Evolutionary conservation across 2,888 invertebrate genomes (phyloP).

Genomic region (Agonum fuliginosum): DNA sequence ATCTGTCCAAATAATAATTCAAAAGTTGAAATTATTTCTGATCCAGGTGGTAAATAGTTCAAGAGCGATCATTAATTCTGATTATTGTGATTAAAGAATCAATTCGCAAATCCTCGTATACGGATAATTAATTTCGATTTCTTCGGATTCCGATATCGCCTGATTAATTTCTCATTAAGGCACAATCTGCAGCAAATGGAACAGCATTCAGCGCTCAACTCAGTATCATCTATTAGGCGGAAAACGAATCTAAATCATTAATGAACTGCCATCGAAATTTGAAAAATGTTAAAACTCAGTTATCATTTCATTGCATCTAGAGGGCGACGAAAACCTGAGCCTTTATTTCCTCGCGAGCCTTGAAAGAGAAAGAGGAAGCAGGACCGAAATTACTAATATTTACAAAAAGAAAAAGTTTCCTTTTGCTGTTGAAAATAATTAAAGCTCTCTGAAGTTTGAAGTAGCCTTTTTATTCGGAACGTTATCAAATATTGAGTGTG

Average conservation of each 20-base stretch:
- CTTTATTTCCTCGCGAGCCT: neutral
- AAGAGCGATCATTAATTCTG: too few relatives aligned
- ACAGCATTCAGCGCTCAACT: neutral
- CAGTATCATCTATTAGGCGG: neutral
- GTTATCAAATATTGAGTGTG: too few relatives aligned
- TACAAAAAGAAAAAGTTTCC: too few relatives aligned
- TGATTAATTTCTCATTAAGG: slow-evolving; percentile 22
- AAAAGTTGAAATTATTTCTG: too few relatives aligned
- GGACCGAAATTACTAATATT: too few relatives aligned
- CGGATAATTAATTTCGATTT: slow-evolving; percentile 22
- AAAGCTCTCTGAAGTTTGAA: neutral
- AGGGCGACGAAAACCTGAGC: neutral
- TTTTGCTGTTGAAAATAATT: too few relatives aligned
- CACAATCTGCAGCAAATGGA: slow-evolving; percentile 24
- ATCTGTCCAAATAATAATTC: too few relatives aligned
- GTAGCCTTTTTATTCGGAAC: neutral
- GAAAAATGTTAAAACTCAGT: slow-evolving; percentile 37
- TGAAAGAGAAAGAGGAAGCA: too few relatives aligned
- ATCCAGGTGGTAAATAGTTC: too few relatives aligned
- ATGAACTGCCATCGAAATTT: slow-evolving; percentile 37
- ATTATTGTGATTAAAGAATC: too few relatives aligned
- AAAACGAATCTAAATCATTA: slow-evolving; percentile 15
- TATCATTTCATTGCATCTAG: slow-evolving; percentile 18
- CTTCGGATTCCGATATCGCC: slow-evolving; percentile 1
- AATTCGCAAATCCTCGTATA: neutral